Percentiles rank a stretch among this genome's conserved stretches.
Evolutionary conservation across 2,888 invertebrate species (phyloP).

Genomic region (Mesorhabditis belari): DNA sequence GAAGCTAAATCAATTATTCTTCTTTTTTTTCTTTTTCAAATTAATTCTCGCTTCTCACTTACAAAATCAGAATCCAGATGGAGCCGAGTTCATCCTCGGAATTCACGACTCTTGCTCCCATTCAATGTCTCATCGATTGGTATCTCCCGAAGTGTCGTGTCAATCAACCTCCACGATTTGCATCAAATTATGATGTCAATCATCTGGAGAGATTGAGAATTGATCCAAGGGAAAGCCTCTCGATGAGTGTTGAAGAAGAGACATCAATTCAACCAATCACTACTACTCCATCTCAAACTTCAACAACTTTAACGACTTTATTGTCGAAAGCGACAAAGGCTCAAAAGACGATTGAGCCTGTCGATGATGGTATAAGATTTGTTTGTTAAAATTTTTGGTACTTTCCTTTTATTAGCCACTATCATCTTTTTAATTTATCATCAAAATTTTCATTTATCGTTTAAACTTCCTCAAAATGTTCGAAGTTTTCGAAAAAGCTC

Average conservation of each 20-base stretch:
- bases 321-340: background rate
- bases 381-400: too few species aligned
- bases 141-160: conserved; percentile 42
- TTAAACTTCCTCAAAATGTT: too few species aligned
- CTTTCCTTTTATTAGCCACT: too few species aligned
- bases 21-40: background rate
- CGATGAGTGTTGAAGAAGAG: too few species aligned
- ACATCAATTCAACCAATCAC: background rate
- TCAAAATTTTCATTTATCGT: too few species aligned
- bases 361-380: background rate
- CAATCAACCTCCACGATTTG: conserved; percentile 43
- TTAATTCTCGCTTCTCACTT: background rate
- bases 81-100: background rate
- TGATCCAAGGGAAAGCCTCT: too few species aligned
- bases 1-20: background rate
- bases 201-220: background rate
- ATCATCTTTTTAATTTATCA: too few species aligned
- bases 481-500: too few species aligned
- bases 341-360: background rate
- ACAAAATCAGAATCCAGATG: background rate
- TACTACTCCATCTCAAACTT: background rate
- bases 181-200: conserved; percentile 21
- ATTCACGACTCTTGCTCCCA: too few species aligned
- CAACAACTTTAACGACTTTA: background rate
- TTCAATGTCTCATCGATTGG: conserved; percentile 50